Base-by-base conservation (phyloP, 1,140 invertebrate genomes). In the Camponotus floridanus region DNA sequence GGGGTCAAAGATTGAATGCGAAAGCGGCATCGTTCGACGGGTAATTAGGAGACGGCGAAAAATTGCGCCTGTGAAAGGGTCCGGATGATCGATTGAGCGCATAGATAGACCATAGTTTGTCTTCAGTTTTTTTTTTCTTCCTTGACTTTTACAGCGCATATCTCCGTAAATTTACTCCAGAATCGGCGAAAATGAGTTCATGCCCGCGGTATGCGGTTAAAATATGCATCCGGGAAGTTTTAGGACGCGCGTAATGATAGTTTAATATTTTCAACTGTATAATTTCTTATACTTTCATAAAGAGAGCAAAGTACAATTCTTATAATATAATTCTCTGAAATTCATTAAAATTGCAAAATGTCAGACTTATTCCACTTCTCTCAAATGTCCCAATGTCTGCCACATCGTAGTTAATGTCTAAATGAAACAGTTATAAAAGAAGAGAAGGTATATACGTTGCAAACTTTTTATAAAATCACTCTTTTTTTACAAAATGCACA, bases 21-120 rank as follows among this genome's bases (percentile, higher is more conserved):
- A 39, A 42, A 67, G 21, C 79, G 68, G 33, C 8, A n/a, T 61
- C 11, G 67, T 31, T 67, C 62, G 76, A 65, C 3, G 36, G 36
- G 11, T 33, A 73, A 81, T 73, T 81, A 73, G 67, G 21, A n/a
- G n/a, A 18, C 61, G 59, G 67, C n/a, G n/a, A 36, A 51, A 79
- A 83, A 42, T 45, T 15, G 61, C 21, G 21, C 33, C 9, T 13
- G 59, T 13, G 59, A 48, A 9, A 55, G 26, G 21, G 3, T 8
- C 15, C 3, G 6, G 51, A n/a, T 39, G 57, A 39, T 26, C 7
- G 55, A 2, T 26, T 13, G n/a, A 42, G 8, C 36, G 8, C 26
- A 59, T 5, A 33, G 26, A 26, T 26, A 26, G 26, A 26, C 36
- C 36, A 6, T 39, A 39, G 36, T 39, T 18, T 5, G 3, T 4